Percentiles rank a stretch among this genome's conserved stretches.
Evolutionary conservation across 2,888 invertebrate genomes (phyloP).

Genomic region (Himalopsyche japonica): DNA sequence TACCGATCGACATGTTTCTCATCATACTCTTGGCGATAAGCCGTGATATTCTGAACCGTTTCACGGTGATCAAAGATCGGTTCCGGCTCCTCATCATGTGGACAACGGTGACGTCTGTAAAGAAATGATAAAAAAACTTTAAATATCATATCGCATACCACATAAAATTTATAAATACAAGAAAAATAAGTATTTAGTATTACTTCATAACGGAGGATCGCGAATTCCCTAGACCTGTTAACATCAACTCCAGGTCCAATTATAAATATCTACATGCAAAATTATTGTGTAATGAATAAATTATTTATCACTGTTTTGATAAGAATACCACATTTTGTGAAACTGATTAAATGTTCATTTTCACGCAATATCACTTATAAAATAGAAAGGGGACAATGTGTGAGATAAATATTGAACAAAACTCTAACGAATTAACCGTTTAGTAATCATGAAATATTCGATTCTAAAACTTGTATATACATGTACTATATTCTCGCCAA

Average conservation of each 20-base stretch:
- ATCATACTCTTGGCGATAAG: slow-evolving; percentile 68
- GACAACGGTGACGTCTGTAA: slow-evolving; percentile 82
- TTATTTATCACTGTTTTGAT: background rate
- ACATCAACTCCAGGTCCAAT: background rate
- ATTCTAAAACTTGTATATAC: too few relatives aligned
- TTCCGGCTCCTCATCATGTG: slow-evolving; percentile 69
- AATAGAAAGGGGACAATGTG: too few relatives aligned
- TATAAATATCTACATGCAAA: background rate
- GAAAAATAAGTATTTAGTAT: too few relatives aligned
- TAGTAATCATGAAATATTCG: too few relatives aligned
- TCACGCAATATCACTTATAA: background rate
- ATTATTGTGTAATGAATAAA: background rate
- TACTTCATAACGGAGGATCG: background rate
- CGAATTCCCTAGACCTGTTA: background rate
- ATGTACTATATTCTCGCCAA: too few relatives aligned
- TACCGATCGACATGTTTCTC: slow-evolving; percentile 67
- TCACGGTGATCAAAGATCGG: slow-evolving; percentile 52
- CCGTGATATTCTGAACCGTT: slow-evolving; percentile 62
- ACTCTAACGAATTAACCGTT: too few relatives aligned
- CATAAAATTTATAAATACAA: too few relatives aligned
- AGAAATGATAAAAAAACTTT: slow-evolving; percentile 31
- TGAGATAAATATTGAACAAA: too few relatives aligned
- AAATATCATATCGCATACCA: too few relatives aligned
- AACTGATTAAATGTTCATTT: background rate
- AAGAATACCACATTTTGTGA: background rate